A percentile compares a stretch with the other conserved stretches of the same genome.
phyloP scores from a whole-genome alignment of 2,113 vertebrate genomes.

The Deroptyus accipitrinus region DNA sequence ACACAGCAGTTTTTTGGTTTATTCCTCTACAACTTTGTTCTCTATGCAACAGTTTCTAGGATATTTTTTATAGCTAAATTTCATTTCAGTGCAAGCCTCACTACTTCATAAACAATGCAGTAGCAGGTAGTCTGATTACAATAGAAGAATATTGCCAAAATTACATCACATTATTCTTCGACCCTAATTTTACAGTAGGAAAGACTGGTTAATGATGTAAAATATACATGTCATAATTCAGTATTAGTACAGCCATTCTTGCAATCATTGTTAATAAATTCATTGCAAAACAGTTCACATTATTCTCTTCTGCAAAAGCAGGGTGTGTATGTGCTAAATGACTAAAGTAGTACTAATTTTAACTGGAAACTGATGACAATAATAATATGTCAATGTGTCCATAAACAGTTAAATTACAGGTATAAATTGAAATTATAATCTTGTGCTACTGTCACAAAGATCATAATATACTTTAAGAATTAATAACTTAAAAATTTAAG shows the following conservation, averaged over 20 bases:
- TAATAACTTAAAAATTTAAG: background rate
- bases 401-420: background rate
- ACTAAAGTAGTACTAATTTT: background rate
- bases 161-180: background rate
- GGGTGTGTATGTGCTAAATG: fast-evolving
- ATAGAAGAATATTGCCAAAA: constrained; percentile 7
- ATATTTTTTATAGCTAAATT: background rate
- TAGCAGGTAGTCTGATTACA: background rate
- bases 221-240: constrained; percentile 28
- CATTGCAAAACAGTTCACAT: background rate
- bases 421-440: background rate
- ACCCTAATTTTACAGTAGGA: constrained; percentile 24
- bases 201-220: constrained; percentile 36
- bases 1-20: background rate
- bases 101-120: constrained; percentile 33
- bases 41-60: background rate
- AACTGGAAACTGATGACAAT: background rate
- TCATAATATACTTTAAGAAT: background rate
- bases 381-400: background rate
- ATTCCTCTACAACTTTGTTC: background rate
- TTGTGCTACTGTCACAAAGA: background rate
- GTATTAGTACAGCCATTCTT: constrained; percentile 10
- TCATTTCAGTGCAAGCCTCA: background rate
- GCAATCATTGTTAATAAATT: constrained; percentile 21
- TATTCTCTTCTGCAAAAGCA: background rate